Conservation (phyloP, 1,140 invertebrate species). For the Ditylenchus dipsaci region DNA sequence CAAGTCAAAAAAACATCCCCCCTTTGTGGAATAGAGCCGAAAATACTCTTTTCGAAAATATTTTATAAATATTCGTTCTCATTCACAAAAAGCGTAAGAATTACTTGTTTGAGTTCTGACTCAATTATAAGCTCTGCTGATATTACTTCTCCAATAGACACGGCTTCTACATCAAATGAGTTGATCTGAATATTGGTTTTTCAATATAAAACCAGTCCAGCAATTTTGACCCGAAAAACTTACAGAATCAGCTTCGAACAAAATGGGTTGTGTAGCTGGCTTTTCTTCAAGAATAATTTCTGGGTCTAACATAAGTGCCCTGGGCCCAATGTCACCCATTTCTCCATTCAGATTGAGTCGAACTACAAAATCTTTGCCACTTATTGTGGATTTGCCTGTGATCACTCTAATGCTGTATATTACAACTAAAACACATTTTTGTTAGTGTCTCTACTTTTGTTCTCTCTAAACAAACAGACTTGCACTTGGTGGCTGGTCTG, state of each 20-base stretch:
- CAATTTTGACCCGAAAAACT: slow-evolving; percentile 5
- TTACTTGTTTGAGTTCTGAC: background rate
- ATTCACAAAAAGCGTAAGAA: background rate
- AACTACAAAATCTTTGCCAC: slow-evolving; percentile 9
- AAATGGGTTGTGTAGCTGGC: background rate
- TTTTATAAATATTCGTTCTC: no score
- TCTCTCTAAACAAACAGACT: slow-evolving; percentile 17
- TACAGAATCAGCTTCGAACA: slow-evolving; percentile 16
- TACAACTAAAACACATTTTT: slow-evolving; percentile 39
- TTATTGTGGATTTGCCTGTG: slow-evolving; percentile 23
- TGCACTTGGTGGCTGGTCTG: slow-evolving; percentile 37
- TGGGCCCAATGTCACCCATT: slow-evolving; percentile 33
- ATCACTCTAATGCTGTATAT: slow-evolving; percentile 30
- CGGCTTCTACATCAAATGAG: slow-evolving; percentile 42
- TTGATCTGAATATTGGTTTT: slow-evolving; percentile 17
- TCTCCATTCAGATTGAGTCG: slow-evolving; percentile 36
- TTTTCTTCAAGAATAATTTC: no score
- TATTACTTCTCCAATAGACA: slow-evolving; percentile 37
- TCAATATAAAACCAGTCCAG: background rate
- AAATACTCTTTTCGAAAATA: no score
- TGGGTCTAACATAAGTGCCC: slow-evolving; percentile 12
- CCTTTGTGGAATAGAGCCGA: no score
- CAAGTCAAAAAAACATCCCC: no score
- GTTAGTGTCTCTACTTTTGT: background rate
- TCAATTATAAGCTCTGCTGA: slow-evolving; percentile 34